Percentiles rank a stretch among this genome's conserved stretches.
Conservation (phyloP, 2,888 invertebrate genomes). For the Archips xylosteana region DNA sequence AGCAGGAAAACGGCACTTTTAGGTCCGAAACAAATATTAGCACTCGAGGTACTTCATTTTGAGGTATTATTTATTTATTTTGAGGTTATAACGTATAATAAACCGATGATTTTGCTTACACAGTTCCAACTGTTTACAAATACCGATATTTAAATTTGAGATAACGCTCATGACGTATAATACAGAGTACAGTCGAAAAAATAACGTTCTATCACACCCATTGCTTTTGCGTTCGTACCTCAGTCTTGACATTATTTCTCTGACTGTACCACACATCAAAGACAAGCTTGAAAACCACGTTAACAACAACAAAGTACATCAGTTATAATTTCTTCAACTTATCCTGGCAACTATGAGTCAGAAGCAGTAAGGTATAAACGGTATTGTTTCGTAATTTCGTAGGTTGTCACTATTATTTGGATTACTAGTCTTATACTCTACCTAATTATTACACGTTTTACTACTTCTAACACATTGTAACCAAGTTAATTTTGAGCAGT, state of each 20-base stretch:
- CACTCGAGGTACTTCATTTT: not conserved
- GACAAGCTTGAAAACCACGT: too few relatives aligned
- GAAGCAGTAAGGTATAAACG: too few relatives aligned
- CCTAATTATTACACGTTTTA: too few relatives aligned
- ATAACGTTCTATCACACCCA: conserved; percentile 32
- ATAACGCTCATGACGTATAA: conserved; percentile 3
- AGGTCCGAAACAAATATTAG: not conserved
- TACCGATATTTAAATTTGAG: conserved; percentile 25
- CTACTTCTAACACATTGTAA: too few relatives aligned
- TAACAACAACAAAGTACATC: too few relatives aligned
- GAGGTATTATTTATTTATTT: not conserved
- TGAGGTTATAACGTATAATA: not conserved
- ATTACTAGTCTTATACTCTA: too few relatives aligned
- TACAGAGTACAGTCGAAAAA: conserved; percentile 39
- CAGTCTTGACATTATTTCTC: conserved; percentile 40
- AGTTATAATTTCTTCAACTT: too few relatives aligned
- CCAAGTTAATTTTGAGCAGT: too few relatives aligned
- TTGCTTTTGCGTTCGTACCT: conserved; percentile 28
- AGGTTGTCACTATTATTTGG: too few relatives aligned
- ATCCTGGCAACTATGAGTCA: too few relatives aligned
- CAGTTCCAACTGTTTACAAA: conserved; percentile 8
- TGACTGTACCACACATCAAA: conserved; percentile 24
- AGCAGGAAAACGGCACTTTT: not conserved
- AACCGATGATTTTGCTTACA: conserved; percentile 14
- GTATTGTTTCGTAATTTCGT: too few relatives aligned